These are phyloP conservation scores for Orbicella faveolata DNA, from an alignment of 64 coral and sea anemone species.

Conservation along the genomic window DNA sequence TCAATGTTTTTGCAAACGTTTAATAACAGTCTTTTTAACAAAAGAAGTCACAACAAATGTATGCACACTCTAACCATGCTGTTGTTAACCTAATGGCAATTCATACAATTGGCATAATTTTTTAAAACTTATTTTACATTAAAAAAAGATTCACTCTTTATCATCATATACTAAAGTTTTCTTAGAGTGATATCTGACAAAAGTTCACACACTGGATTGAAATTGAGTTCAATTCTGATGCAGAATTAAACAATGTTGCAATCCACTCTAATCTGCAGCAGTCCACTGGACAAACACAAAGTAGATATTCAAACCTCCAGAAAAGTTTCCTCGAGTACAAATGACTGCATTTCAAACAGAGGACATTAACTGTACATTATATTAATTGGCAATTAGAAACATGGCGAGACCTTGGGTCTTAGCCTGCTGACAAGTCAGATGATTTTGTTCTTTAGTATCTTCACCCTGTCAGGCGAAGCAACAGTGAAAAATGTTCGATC, in stretches of 20 bases:
- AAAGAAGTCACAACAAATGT: constrained; percentile 36
- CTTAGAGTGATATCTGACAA: not conserved
- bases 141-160: constrained; percentile 38
- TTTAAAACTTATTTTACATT: constrained; percentile 51
- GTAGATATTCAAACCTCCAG: not conserved
- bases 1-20: constrained; percentile 45
- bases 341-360: constrained; percentile 16
- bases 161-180: constrained; percentile 10
- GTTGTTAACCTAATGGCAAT: constrained; percentile 1
- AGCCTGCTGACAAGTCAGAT: not conserved
- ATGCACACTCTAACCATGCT: constrained; percentile 27
- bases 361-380: not conserved
- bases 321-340: not conserved
- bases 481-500: not conserved
- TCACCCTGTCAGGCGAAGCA: not conserved
- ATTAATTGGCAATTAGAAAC: not conserved
- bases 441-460: not conserved
- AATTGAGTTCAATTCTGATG: not conserved
- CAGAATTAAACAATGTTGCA: not conserved
- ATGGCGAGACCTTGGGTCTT: not conserved
- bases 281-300: not conserved
- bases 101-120: constrained; percentile 25
- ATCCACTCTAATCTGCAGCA: not conserved
- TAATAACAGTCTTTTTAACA: constrained; percentile 35
- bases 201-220: not conserved